These are phyloP conservation scores for Tenodera sinensis DNA, from an alignment of 2,888 invertebrate species.

Conservation along the genomic window DNA sequence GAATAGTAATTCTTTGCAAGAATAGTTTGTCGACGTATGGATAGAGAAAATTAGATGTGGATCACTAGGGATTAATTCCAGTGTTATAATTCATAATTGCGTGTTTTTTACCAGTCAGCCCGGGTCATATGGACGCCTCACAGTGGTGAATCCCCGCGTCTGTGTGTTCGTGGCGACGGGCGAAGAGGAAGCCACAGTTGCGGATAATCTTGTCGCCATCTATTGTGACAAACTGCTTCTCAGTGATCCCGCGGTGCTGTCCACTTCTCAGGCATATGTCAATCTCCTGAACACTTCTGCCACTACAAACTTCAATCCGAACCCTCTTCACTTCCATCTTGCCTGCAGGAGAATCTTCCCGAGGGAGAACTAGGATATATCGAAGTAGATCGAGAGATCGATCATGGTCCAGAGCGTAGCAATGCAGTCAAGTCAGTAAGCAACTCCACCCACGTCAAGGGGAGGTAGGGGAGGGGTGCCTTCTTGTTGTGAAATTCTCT, in stretches of 20 bases:
- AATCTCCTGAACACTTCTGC: neutral
- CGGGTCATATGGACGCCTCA: too few species aligned
- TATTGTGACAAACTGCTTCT: neutral
- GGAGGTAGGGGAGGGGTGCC: neutral
- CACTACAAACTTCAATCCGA: neutral
- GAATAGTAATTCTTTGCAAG: too few species aligned
- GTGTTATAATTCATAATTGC: too few species aligned
- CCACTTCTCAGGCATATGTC: neutral
- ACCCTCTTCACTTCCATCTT: neutral
- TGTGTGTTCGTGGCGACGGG: too few species aligned
- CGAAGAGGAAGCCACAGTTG: too few species aligned
- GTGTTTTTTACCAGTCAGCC: too few species aligned
- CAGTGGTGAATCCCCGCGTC: too few species aligned
- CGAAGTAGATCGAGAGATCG: constrained; percentile 20
- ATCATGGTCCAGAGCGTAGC: constrained; percentile 2
- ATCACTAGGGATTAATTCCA: too few species aligned
- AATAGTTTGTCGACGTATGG: too few species aligned
- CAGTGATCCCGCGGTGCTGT: too few species aligned
- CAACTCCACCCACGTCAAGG: neutral
- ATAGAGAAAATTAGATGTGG: too few species aligned
- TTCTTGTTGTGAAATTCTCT: neutral
- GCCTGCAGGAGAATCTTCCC: neutral
- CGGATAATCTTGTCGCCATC: neutral
- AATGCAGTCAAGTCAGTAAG: neutral
- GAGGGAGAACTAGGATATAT: constrained; percentile 4